Base-by-base conservation (phyloP, 2,797 vertebrate species). In the Etheostoma perlongum region DNA sequence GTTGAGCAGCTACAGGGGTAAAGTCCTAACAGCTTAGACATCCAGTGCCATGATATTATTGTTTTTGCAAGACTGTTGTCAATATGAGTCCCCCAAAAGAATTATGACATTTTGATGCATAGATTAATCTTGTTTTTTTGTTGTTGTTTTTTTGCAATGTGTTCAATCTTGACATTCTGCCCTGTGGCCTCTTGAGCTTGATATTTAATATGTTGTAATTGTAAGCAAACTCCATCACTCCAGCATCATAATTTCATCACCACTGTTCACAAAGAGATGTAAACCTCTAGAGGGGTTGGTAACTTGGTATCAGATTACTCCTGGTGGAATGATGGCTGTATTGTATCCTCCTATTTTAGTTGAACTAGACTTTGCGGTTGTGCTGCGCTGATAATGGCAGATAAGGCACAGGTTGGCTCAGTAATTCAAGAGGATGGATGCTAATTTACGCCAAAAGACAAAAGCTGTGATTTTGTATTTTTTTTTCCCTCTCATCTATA, bases 361-460 rank as follows among this genome's bases (percentile, higher is more conserved):
- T 81, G 47, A 72, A 67, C 19, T 40, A 25, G 46, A 67, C 53
- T 74, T 64, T 67, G 64, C 33, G 40, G 40, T 76, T 40, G 25
- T 67, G 72, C 68, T 57, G 81, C 87, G 87, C 83, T 89, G 86
- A 92, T 93, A 94, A 93, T 92, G 84, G 88, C 61, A 88, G 85
- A 92, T 88, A 90, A 89, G 88, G 84, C 85, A 81, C 85, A 88
- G 82, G 77, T 91, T 79, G 84, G 87, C 83, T 83, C 77, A 42
- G 92, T 94, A 94, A 94, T 93, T 95, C 83, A 81, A 83, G 71
- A 86, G 92, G 92, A 94, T 90, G 91, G 91, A 92, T 79, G 76
- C 90, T 93, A 90, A 94, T 95, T 94, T 82, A 86, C 81, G 13
- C 79, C 78, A 88, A 92, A 87, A 91, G 90, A 88, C 88, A 88